These are phyloP conservation scores for Leucopsar rothschildi DNA, from an alignment of 2,113 vertebrate genomes.

Conservation along the genomic window DNA sequence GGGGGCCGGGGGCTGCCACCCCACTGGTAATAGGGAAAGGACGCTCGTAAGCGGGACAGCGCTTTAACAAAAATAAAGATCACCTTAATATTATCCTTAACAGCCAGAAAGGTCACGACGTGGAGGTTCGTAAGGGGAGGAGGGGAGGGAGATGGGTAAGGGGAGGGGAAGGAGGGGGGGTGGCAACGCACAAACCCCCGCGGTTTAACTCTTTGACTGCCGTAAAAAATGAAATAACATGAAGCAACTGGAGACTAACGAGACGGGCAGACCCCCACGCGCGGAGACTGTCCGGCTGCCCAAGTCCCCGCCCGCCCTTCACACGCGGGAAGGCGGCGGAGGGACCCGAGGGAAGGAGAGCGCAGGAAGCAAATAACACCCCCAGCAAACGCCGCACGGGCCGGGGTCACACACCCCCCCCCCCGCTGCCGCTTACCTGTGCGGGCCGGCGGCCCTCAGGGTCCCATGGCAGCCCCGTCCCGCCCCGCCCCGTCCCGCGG, in stretches of 20 bases:
- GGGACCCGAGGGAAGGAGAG: background rate
- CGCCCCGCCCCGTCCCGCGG: background rate
- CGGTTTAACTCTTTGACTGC: background rate
- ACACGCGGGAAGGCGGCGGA: background rate
- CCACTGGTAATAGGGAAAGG: background rate
- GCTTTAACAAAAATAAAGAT: background rate
- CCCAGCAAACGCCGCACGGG: background rate
- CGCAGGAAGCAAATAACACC: background rate
- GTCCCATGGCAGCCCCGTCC: background rate
- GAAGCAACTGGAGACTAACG: background rate
- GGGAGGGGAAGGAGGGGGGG: background rate
- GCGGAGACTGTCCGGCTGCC: background rate
- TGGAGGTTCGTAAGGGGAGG: background rate
- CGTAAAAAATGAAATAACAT: background rate
- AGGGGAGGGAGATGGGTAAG: background rate
- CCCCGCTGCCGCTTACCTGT: background rate
- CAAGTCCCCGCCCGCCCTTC: background rate
- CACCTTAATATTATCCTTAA: background rate
- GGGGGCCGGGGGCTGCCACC: background rate
- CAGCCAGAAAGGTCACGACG: background rate
- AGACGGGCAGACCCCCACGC: background rate
- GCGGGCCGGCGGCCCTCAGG: background rate
- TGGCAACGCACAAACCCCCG: background rate
- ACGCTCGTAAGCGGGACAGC: background rate
- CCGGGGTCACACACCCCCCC: background rate